Conservation (phyloP, 2,113 vertebrate genomes). For the Saimiri boliviensis region DNA sequence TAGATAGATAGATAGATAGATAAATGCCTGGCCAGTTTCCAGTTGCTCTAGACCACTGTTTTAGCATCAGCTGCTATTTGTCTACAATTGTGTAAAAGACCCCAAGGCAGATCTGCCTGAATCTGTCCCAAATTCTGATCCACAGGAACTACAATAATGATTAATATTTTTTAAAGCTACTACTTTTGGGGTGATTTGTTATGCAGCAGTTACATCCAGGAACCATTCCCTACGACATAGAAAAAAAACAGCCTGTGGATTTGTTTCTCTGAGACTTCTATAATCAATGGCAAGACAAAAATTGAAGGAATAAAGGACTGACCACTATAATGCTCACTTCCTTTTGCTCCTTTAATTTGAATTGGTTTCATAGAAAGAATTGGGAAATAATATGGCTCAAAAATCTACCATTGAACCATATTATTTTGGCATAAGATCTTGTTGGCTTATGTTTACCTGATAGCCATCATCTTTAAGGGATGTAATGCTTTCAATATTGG, state of each 20-base stretch:
- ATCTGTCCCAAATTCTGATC: background rate
- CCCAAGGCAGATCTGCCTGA: background rate
- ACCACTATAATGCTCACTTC: background rate
- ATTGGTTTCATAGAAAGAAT: background rate
- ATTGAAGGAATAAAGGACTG: background rate
- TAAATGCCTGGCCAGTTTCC: background rate
- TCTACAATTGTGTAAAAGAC: background rate
- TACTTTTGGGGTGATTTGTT: background rate
- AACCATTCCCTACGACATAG: background rate
- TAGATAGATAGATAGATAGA: background rate
- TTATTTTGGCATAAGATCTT: background rate
- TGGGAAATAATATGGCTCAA: background rate
- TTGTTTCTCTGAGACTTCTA: background rate
- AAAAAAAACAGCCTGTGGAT: background rate
- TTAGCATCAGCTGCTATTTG: background rate
- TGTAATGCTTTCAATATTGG: background rate
- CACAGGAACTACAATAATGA: background rate
- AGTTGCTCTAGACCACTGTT: background rate
- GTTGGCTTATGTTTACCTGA: background rate
- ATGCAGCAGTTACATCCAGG: background rate
- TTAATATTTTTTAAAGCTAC: background rate
- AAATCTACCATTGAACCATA: background rate
- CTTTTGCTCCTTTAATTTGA: background rate
- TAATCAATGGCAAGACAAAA: background rate
- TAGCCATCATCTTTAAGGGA: background rate